phyloP scores from a whole-genome alignment of 1,140 invertebrate genomes.

The Drosophila pruinosa region DNA sequence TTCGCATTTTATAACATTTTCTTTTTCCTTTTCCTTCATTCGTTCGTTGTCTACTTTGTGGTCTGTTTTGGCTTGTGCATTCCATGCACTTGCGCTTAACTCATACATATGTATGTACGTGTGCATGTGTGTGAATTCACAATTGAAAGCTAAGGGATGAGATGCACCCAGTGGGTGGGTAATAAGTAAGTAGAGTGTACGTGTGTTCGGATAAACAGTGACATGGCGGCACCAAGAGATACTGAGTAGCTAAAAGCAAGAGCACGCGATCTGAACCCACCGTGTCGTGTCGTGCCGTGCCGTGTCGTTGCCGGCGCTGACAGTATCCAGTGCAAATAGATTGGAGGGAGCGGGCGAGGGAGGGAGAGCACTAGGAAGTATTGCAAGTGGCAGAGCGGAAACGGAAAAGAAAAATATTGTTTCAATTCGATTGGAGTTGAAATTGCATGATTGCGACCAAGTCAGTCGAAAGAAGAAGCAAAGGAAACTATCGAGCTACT shows the following conservation, averaged over 20 bases:
- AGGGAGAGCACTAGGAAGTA: constrained; percentile 29
- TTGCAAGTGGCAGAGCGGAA: constrained; percentile 68
- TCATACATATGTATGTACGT: not conserved
- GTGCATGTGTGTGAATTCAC: constrained; percentile 21
- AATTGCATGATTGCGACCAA: constrained; percentile 67
- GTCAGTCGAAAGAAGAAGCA: constrained; percentile 29
- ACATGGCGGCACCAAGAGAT: not conserved
- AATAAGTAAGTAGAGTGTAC: constrained; percentile 16
- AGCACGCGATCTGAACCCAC: constrained; percentile 46
- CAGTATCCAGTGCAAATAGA: constrained; percentile 55
- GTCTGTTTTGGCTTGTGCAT: constrained; percentile 48
- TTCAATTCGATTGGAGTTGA: constrained; percentile 73
- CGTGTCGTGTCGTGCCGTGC: not conserved
- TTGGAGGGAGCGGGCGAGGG: constrained; percentile 7
- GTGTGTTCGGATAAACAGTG: not conserved
- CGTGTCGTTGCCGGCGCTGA: constrained; percentile 24
- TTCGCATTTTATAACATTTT: constrained; percentile 52
- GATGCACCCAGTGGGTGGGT: constrained; percentile 11
- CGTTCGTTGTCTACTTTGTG: constrained; percentile 48
- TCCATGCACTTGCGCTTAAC: constrained; percentile 21
- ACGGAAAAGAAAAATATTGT: constrained; percentile 76
- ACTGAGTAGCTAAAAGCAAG: constrained; percentile 35
- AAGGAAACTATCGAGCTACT: constrained; percentile 10
- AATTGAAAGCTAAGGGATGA: constrained; percentile 43
- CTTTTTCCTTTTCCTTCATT: not conserved